A percentile compares a stretch with the other conserved stretches of the same genome.
These are phyloP conservation scores for Monochamus alternatus DNA, from an alignment of 2,888 invertebrate species.

Conservation along the genomic window DNA sequence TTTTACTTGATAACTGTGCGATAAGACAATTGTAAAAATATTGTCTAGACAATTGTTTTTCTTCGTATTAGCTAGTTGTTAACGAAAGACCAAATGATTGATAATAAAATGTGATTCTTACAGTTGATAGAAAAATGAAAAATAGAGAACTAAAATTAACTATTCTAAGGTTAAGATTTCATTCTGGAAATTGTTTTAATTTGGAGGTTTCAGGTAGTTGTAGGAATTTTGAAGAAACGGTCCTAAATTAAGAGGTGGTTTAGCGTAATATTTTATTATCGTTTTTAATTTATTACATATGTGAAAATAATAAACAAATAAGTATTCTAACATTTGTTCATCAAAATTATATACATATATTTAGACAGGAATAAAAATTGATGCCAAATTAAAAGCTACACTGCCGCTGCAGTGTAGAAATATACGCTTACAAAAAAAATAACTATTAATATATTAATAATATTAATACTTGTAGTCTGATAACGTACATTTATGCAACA, in stretches of 20 bases:
- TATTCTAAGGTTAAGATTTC: no score
- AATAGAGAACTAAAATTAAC: no score
- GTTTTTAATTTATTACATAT: slow-evolving; percentile 66
- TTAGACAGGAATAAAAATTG: slow-evolving; percentile 63
- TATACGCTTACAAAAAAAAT: slow-evolving; percentile 60
- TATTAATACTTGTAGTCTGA: slow-evolving; percentile 68
- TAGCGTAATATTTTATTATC: slow-evolving; percentile 61
- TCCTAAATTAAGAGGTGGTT: slow-evolving; percentile 29
- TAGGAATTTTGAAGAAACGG: slow-evolving; percentile 24
- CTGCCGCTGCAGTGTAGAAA: slow-evolving; percentile 59
- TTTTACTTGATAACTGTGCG: no score
- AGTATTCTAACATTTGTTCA: slow-evolving; percentile 69
- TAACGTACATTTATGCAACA: slow-evolving; percentile 55
- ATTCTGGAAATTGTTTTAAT: no score
- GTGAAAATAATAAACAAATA: slow-evolving; percentile 68
- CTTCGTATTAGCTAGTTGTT: no score
- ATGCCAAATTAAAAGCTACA: slow-evolving; percentile 66
- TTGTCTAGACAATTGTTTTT: no score
- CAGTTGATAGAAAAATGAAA: no score
- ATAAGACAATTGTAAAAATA: no score
- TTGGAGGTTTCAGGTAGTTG: no score
- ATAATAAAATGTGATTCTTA: no score
- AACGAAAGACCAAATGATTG: no score
- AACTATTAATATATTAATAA: slow-evolving; percentile 65
- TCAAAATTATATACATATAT: slow-evolving; percentile 66